A percentile compares a stretch with the other conserved stretches of the same genome.
Evolutionary conservation across 2,113 vertebrate genomes (phyloP).

Genomic region (Leucoraja erinaceus): DNA sequence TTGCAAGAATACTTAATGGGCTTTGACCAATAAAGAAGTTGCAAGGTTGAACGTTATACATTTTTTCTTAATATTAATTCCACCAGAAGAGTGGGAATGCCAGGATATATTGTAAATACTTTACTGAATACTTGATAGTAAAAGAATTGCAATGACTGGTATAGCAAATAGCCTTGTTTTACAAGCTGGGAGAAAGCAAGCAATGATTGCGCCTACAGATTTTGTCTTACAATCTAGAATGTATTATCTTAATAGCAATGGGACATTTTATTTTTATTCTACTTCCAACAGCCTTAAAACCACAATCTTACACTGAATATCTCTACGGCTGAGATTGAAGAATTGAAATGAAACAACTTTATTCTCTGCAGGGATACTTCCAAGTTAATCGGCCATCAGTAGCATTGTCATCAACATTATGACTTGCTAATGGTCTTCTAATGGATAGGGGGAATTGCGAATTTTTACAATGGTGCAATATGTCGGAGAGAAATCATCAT

Average conservation of each 20-base stretch:
- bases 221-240: background rate
- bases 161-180: background rate
- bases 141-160: background rate
- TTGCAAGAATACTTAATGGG: background rate
- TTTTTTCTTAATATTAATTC: constrained; percentile 27
- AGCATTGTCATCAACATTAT: background rate
- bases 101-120: background rate
- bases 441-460: background rate
- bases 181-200: background rate
- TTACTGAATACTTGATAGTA: background rate
- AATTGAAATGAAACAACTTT: background rate
- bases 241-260: background rate
- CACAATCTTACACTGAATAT: background rate
- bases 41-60: background rate
- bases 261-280: background rate
- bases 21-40: background rate
- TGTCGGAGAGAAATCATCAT: background rate
- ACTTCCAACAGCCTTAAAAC: background rate
- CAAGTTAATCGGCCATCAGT: background rate
- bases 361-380: background rate
- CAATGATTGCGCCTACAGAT: background rate
- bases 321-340: background rate
- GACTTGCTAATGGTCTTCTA: background rate
- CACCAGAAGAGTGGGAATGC: constrained; percentile 35
- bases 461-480: background rate